These are phyloP conservation scores for Leucopsar rothschildi DNA, from an alignment of 2,113 vertebrate genomes.

Conservation along the genomic window DNA sequence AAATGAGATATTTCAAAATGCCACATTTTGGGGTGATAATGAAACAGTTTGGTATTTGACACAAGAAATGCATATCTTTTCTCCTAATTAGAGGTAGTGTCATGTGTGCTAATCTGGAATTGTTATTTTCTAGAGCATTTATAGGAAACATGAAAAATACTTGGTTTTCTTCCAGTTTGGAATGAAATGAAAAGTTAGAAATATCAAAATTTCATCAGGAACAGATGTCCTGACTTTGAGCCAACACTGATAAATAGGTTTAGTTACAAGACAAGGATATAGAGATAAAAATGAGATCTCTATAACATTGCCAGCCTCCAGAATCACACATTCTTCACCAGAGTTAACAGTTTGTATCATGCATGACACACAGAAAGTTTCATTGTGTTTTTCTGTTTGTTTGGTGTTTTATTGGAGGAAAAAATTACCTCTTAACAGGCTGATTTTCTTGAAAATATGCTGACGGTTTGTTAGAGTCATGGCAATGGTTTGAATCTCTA, in stretches of 20 bases:
- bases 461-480: not conserved
- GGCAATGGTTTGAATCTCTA: not conserved
- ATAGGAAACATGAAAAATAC: not conserved
- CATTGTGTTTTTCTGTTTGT: not conserved
- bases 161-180: constrained; percentile 17
- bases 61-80: not conserved
- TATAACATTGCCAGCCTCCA: not conserved
- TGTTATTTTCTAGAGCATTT: constrained; percentile 8
- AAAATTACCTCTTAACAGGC: not conserved
- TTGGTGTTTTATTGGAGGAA: not conserved
- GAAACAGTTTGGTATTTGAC: not conserved
- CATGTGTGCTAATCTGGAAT: not conserved
- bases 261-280: not conserved
- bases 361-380: not conserved
- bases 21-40: not conserved
- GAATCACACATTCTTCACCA: not conserved
- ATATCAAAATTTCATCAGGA: constrained; percentile 30
- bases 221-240: constrained; percentile 45
- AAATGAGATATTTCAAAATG: not conserved
- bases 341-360: not conserved
- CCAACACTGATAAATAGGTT: not conserved
- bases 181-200: constrained; percentile 24
- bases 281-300: not conserved
- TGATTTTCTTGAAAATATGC: not conserved
- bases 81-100: not conserved